These are phyloP conservation scores for Bradypus variegatus DNA, from an alignment of 2,797 vertebrate species.

Conservation along the genomic window DNA sequence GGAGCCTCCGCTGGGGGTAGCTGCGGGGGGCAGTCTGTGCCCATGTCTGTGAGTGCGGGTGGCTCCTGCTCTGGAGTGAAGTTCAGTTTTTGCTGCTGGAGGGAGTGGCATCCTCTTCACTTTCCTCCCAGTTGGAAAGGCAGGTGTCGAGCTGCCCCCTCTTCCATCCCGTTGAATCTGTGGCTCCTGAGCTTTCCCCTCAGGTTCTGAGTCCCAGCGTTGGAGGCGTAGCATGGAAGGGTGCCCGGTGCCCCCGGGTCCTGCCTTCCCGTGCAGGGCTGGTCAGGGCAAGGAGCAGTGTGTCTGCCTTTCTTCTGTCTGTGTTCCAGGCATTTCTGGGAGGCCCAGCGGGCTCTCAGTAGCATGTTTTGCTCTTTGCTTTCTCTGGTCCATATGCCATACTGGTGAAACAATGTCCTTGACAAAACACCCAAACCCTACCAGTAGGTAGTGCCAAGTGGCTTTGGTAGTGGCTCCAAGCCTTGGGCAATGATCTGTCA, in stretches of 20 bases:
- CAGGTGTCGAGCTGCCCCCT: not conserved
- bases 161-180: not conserved
- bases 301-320: not conserved
- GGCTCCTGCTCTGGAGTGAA: not conserved
- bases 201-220: not conserved
- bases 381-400: not conserved
- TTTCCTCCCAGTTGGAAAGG: not conserved
- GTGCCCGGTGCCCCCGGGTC: not conserved
- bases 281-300: not conserved
- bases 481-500: not conserved
- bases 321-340: not conserved
- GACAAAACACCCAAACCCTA: not conserved
- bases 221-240: not conserved
- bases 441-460: too few species aligned
- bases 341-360: not conserved
- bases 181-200: not conserved
- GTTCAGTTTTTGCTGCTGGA: not conserved
- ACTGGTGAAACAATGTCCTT: not conserved
- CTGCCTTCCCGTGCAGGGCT: rapidly evolving
- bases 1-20: not conserved
- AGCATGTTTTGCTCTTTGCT: not conserved
- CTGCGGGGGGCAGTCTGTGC: not conserved
- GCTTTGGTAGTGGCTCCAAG: not conserved
- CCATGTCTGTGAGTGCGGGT: not conserved
- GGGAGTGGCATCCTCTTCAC: not conserved